Base-by-base conservation (phyloP, 2,888 invertebrate species). In the Apamea sordens region DNA sequence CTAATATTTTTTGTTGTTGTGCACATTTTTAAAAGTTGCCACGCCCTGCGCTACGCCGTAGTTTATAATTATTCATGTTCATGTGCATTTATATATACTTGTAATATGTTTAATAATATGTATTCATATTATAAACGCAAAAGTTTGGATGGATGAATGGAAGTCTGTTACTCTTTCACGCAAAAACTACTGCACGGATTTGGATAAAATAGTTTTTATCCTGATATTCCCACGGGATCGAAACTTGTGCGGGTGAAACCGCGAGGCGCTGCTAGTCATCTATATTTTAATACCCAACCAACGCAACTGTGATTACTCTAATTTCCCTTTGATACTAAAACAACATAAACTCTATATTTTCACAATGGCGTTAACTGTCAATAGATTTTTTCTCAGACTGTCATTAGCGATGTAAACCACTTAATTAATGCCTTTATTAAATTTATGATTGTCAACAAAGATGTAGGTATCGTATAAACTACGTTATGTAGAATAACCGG, bases 401-500 rank as follows among this genome's bases (percentile, higher is more conserved):
- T 28, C 44, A 77, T 69, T 75, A 50, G 24, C 47, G 8, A 69
- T 69, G 63, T 47, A 13, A 41, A 56, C 6, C n/a, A 64, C 61
- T 24, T 28, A 28, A 47, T 63, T 47, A 81, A 21, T 47, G 2
- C 6, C 32, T 64, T n/a, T 44, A 59, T n/a, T 70, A 15, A 24
- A 28, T 41, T 28, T 56, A 59, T 41, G 32, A 79, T 15, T 85
- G 47, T 82, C 63, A 61, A 65, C 36, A 74, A 65, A 59, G 21
- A 59, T 32, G 18, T 44, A 56, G 11, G 24, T 61, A 64, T 59
- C 32, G 24, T 47, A 80, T 18, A 47, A 44, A 84, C n/a, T 53
- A 32, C 7, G 18, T 8, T 21, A 67, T 24, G 21, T 56, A 28
- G 24, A 59, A 69, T 70, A 84, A 84, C 84, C 63, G 67, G 84